A percentile compares a stretch with the other conserved stretches of the same genome.
phyloP scores from a whole-genome alignment of 1,140 invertebrate species.

The Pseudomyrmex gracilis region DNA sequence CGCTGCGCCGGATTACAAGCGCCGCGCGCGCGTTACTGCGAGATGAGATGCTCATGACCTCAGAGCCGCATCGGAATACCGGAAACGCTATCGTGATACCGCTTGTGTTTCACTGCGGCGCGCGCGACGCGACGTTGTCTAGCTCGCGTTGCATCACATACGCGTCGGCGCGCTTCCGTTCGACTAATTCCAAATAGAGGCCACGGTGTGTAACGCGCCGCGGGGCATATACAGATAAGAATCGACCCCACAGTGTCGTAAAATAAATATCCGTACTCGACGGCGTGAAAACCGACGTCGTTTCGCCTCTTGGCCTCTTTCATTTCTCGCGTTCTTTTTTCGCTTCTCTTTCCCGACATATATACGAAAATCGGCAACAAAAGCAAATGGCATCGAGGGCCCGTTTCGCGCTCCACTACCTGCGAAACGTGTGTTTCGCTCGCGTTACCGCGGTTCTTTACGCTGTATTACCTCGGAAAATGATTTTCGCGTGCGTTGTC shows the following conservation, averaged over 20 bases:
- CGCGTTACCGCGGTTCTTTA: conserved; percentile 12
- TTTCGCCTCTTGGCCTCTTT: background rate
- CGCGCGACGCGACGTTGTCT: conserved; percentile 8
- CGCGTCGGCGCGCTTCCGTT: conserved; percentile 54
- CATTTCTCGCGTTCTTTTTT: background rate
- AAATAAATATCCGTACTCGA: conserved; percentile 5
- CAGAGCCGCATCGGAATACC: background rate
- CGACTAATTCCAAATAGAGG: conserved; percentile 58
- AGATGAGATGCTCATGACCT: conserved; percentile 27
- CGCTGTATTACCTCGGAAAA: conserved; percentile 21
- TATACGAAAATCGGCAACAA: conserved; percentile 19
- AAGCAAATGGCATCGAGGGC: conserved; percentile 3
- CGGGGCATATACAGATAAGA: conserved; percentile 9
- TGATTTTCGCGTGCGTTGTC: conserved; percentile 26
- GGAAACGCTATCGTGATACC: conserved; percentile 29
- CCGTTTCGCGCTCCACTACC: conserved; percentile 9
- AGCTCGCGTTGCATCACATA: conserved; percentile 1
- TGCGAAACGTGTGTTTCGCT: conserved; percentile 7
- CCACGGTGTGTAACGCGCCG: background rate
- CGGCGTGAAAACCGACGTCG: background rate
- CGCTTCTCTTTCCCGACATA: background rate
- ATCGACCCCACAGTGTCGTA: background rate
- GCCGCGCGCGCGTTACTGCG: background rate
- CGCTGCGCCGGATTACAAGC: conserved; percentile 12
- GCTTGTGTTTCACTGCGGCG: background rate